Evolutionary conservation across 2,888 invertebrate species (phyloP).

Genomic region (Osmoderma eremita): DNA sequence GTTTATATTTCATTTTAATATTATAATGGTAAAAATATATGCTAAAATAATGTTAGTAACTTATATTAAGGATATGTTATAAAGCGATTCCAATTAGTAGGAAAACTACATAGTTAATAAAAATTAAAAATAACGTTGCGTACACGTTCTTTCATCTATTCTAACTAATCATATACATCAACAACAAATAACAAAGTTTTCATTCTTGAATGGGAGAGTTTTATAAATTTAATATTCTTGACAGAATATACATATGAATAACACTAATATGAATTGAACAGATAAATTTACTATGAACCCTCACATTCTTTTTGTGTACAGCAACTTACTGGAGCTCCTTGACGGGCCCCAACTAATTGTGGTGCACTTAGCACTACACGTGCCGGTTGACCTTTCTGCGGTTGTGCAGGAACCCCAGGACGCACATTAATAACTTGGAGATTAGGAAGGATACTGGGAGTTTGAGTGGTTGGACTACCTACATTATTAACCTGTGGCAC

Average conservation of each 20-base stretch:
- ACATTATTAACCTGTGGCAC: slow-evolving; percentile 65
- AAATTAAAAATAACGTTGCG: slow-evolving; percentile 23
- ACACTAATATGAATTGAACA: slow-evolving; percentile 17
- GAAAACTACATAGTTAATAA: slow-evolving; percentile 21
- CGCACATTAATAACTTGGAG: slow-evolving; percentile 89
- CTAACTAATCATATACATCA: slow-evolving; percentile 30
- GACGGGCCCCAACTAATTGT: slow-evolving; percentile 83
- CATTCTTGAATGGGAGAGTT: slow-evolving; percentile 47
- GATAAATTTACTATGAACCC: slow-evolving; percentile 34
- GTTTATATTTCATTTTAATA: slow-evolving; percentile 10
- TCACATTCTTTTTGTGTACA: slow-evolving; percentile 50
- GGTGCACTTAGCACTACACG: slow-evolving; percentile 86
- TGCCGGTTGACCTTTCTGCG: slow-evolving; percentile 81
- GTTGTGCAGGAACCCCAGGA: slow-evolving; percentile 75
- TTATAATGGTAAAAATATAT: slow-evolving; percentile 16
- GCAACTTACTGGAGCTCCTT: slow-evolving; percentile 80
- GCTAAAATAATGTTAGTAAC: slow-evolving; percentile 13
- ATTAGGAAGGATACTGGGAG: slow-evolving; percentile 67
- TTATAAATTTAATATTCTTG: slow-evolving; percentile 37
- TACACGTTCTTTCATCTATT: slow-evolving; percentile 34
- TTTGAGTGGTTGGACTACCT: slow-evolving; percentile 61
- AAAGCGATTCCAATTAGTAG: slow-evolving; percentile 36
- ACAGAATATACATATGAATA: slow-evolving; percentile 16
- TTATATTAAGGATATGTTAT: slow-evolving; percentile 30
- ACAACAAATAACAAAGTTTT: slow-evolving; percentile 30